phyloP scores from a whole-genome alignment of 1,140 invertebrate species.

The Whitmania pigra region DNA sequence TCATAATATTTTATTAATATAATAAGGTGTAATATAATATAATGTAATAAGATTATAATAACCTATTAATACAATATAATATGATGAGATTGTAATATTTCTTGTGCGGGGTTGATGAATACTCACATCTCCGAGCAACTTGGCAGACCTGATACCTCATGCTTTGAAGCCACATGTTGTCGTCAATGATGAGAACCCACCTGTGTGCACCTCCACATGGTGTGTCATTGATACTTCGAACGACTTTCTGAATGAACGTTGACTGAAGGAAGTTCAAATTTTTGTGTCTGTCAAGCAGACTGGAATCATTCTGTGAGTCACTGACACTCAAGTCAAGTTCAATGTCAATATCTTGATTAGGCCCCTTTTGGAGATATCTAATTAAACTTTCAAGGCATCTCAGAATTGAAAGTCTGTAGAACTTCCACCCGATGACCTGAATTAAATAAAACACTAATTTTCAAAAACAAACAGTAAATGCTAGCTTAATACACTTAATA shows the following conservation, averaged over 20 bases:
- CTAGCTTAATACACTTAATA: too few relatives aligned
- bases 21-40: too few relatives aligned
- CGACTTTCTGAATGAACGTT: neutral
- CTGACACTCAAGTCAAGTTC: neutral
- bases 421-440: too few relatives aligned
- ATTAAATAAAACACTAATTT: too few relatives aligned
- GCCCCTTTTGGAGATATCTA: neutral
- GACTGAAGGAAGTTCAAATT: too few relatives aligned
- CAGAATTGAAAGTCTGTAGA: too few relatives aligned
- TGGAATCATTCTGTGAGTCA: neutral
- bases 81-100: neutral
- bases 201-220: neutral
- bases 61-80: too few relatives aligned
- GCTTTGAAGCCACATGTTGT: conserved; percentile 7
- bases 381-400: too few relatives aligned
- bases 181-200: neutral
- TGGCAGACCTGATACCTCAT: conserved; percentile 6
- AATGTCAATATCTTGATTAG: neutral
- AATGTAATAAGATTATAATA: too few relatives aligned
- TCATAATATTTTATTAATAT: too few relatives aligned
- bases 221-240: neutral
- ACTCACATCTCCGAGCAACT: neutral
- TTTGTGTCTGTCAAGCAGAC: neutral
- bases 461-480: too few relatives aligned
- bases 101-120: too few relatives aligned